Base-by-base conservation (phyloP, 2,113 vertebrate species). In the Petrocephalus zakoni region DNA sequence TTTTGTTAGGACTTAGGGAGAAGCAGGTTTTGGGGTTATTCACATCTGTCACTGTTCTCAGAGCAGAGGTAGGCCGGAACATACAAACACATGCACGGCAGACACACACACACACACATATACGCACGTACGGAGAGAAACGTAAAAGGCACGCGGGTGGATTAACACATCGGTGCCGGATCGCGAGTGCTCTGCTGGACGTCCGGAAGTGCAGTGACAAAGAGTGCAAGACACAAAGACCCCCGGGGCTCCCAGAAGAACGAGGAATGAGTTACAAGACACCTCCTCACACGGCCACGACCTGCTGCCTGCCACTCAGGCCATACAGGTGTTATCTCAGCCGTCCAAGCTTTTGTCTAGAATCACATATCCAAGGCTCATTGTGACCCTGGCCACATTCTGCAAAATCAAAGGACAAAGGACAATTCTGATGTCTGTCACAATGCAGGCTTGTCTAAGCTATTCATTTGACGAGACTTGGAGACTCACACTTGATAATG, bases 261-360 rank as follows among this genome's bases (percentile, higher is more conserved):
- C 95, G 91, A 95, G 94, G 94, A 92, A 94, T 90, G 93, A 93
- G 94, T 94, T 95, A 95, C 94, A 91, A 81, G 85, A 90, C 22
- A 90, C 90, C 90, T 86, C 78, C 90, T 87, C 90, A 61, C 17
- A 88, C 92, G 92, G 89, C 93, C 94, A 91, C 91, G 94, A 94
- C 93, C 93, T 93, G 93, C 93, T 15, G 90, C 81, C 88, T 91
- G 51, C 47, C 5, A 5, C 68, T 56, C 68, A 17, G 11, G 25
- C 37, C 42, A 22, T 15, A 46, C 49, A 55, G 49, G 22, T 2
- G 46, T 85, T 49, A 85, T 17, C 81, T 42, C 37, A 49, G 42
- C 21, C 81, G 21, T n/a, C 81, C 22, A 10, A 10, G 19, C 81
- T 84, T 55, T 42, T 42, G 13, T 34, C 13, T 78, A 2, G 17